Conservation (phyloP, 2,888 invertebrate genomes). For the Patella pellucida region DNA sequence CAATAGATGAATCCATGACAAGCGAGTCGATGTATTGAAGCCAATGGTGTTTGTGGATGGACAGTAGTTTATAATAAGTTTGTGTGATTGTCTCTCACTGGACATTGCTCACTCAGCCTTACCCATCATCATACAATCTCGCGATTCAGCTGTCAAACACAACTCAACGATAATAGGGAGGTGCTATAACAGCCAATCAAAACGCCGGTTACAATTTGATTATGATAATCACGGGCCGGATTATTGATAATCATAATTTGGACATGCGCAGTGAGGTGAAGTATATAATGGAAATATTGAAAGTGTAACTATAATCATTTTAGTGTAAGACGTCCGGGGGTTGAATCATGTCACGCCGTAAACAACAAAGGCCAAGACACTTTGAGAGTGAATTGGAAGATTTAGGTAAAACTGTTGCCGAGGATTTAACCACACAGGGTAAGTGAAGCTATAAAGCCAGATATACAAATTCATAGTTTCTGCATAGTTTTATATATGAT, state of each 20-base stretch:
- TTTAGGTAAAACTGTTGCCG: too few relatives aligned
- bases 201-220: background rate
- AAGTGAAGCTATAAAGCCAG: too few relatives aligned
- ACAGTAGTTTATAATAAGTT: too few relatives aligned
- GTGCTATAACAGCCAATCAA: conserved; percentile 1
- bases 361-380: background rate
- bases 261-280: conserved; percentile 5
- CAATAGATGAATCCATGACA: too few relatives aligned
- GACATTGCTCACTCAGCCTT: background rate
- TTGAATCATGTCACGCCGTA: background rate
- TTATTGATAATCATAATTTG: conserved; percentile 5
- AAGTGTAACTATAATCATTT: background rate
- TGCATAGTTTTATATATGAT: too few relatives aligned
- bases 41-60: too few relatives aligned
- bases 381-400: background rate
- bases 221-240: background rate
- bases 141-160: conserved; percentile 1
- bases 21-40: too few relatives aligned
- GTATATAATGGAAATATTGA: conserved; percentile 2
- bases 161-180: conserved; percentile 6
- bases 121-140: background rate
- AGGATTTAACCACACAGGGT: too few relatives aligned
- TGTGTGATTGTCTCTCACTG: too few relatives aligned
- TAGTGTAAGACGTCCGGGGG: background rate
- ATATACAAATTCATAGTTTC: too few relatives aligned